phyloP scores from a whole-genome alignment of 2,113 vertebrate species.

The Labeo catla region DNA sequence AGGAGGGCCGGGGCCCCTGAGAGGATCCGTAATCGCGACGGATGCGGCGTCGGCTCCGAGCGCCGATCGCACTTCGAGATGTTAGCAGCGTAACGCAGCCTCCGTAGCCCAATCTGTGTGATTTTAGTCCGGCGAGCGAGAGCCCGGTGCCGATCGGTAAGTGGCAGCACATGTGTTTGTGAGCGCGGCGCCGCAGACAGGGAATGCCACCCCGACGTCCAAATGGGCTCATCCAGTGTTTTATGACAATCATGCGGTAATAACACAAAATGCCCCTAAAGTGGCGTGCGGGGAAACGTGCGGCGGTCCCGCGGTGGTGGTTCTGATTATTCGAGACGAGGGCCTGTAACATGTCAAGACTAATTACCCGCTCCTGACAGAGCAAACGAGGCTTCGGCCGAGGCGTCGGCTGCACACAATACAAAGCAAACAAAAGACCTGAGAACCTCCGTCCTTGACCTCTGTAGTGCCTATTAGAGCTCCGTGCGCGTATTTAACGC shows the following conservation, averaged over 20 bases:
- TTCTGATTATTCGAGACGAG: constrained; percentile 94
- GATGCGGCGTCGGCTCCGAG: not conserved
- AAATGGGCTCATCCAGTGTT: constrained; percentile 74
- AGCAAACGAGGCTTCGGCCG: constrained; percentile 52
- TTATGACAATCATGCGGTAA: constrained; percentile 89
- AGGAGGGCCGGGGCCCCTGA: not conserved
- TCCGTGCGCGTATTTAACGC: not conserved
- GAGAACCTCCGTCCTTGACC: constrained; percentile 71
- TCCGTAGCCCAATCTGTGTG: not conserved
- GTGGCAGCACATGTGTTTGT: constrained; percentile 76
- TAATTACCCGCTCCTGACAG: constrained; percentile 95
- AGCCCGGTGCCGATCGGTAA: constrained; percentile 72
- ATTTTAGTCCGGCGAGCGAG: not conserved
- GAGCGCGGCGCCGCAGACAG: not conserved
- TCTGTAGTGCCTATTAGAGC: constrained; percentile 6
- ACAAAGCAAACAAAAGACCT: constrained; percentile 62
- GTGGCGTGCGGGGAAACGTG: constrained; percentile 69
- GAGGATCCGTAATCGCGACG: not conserved
- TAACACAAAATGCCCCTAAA: constrained; percentile 88
- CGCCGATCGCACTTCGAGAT: too few relatives aligned
- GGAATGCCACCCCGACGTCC: constrained; percentile 61
- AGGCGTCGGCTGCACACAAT: constrained; percentile 9
- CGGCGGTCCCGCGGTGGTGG: constrained; percentile 78
- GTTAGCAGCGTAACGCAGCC: not conserved
- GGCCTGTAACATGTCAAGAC: constrained; percentile 94